Percentiles rank a stretch among this genome's conserved stretches.
These are phyloP conservation scores for Pristionchus japonicus DNA, from an alignment of 2,888 invertebrate genomes.

Conservation along the genomic window DNA sequence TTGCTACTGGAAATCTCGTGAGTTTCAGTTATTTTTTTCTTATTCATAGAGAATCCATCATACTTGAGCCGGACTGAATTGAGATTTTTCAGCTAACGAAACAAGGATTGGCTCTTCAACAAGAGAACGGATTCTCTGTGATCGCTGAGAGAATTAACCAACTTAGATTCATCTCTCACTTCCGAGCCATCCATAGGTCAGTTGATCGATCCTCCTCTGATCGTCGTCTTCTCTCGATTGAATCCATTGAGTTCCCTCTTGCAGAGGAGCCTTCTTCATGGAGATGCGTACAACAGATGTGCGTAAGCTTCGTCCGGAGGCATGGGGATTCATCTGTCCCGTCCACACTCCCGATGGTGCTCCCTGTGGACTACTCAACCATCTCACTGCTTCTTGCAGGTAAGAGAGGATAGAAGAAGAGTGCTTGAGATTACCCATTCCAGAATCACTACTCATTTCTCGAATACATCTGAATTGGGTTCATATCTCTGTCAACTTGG, in stretches of 20 bases:
- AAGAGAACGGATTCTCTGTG: constrained; percentile 85
- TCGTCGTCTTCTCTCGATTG: too few species aligned
- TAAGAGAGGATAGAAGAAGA: neutral
- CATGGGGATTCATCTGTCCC: constrained; percentile 99
- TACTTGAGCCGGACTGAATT: too few species aligned
- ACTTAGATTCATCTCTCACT: constrained; percentile 96
- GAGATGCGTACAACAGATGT: constrained; percentile 96
- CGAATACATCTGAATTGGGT: constrained; percentile 56
- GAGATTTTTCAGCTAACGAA: constrained; percentile 78
- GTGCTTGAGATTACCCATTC: too few species aligned
- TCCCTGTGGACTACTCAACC: constrained; percentile 92
- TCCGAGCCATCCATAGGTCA: constrained; percentile 81
- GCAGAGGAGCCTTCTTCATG: constrained; percentile 91
- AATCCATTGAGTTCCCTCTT: constrained; percentile 41
- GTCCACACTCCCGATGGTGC: constrained; percentile 95
- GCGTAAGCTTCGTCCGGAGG: constrained; percentile 91
- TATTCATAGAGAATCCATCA: too few species aligned
- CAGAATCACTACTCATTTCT: constrained; percentile 65
- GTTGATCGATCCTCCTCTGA: neutral
- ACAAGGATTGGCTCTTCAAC: constrained; percentile 87
- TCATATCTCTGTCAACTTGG: constrained; percentile 69
- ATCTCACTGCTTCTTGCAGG: constrained; percentile 86
- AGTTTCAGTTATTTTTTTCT: too few species aligned
- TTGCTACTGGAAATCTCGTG: constrained; percentile 90
- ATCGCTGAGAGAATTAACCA: constrained; percentile 96